Conservation (phyloP, 2,888 invertebrate genomes). For the Thereva unica region DNA sequence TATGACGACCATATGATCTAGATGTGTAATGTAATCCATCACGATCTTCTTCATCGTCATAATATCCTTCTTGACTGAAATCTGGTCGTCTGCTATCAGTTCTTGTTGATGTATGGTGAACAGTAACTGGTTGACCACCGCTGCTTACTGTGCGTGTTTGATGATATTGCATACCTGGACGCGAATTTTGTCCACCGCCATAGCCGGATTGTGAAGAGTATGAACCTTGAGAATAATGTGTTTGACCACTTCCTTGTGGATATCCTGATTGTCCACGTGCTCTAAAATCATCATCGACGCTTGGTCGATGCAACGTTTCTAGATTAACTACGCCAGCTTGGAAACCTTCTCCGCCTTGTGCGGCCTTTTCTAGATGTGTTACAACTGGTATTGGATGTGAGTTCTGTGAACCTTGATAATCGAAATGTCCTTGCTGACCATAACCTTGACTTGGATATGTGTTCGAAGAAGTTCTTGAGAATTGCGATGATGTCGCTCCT, state of each 20-base stretch:
- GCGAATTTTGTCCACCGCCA: slow-evolving; percentile 13
- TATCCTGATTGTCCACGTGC: slow-evolving; percentile 30
- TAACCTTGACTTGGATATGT: not conserved
- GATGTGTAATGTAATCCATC: slow-evolving; percentile 35
- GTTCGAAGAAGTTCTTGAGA: not conserved
- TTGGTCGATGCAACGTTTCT: slow-evolving; percentile 49
- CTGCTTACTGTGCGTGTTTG: not conserved
- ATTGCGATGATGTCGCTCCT: not conserved
- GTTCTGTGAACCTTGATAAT: too few species aligned
- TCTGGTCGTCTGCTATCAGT: slow-evolving; percentile 8
- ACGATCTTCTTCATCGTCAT: slow-evolving; percentile 46
- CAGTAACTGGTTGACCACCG: not conserved
- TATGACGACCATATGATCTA: slow-evolving; percentile 22
- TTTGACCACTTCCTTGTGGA: slow-evolving; percentile 10
- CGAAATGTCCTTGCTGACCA: too few species aligned
- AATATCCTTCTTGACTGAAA: slow-evolving; percentile 16
- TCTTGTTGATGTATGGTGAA: not conserved
- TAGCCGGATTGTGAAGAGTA: slow-evolving; percentile 47
- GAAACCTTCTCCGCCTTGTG: slow-evolving; percentile 50
- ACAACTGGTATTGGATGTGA: slow-evolving; percentile 40
- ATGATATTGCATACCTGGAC: not conserved
- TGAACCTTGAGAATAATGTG: slow-evolving; percentile 23
- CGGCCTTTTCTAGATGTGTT: slow-evolving; percentile 45
- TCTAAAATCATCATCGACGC: slow-evolving; percentile 55
- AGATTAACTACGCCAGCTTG: slow-evolving; percentile 52